Evolutionary conservation across 2,888 invertebrate species (phyloP), one percentile per base, ranked within the genome.

Genomic region (Acronicta leporina): DNA sequence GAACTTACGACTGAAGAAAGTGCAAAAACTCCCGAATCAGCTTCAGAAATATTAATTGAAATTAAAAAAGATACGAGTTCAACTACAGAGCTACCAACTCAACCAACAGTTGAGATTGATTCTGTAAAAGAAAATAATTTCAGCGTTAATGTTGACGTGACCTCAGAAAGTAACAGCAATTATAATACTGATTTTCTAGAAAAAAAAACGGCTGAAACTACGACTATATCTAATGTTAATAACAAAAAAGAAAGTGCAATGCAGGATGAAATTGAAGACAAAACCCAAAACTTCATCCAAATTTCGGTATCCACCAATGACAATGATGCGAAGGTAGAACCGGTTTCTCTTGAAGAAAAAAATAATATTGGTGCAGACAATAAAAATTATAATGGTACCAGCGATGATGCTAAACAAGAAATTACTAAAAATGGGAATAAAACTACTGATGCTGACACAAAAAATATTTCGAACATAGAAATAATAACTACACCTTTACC

Each of bases 241-340:
- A 52, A 56, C 44, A 38, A n/a, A 58, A 54, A 27, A 47, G 79
- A 51, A 63, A 72, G 15, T 40, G 51, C 55, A 53, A 61, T 63
- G 55, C 57, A 41, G 35, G 62, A 60, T n/a, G 45, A 63, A 33
- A 61, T 55, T 16, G 68, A 72, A 35, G 73, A 80, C 53, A 60
- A 55, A 27, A 51, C 2, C 13, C 16, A 63, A 25, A 79, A 81
- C 13, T 83, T 80, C 54, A 70, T 83, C 8, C 77, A 86, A 64
- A 84, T 85, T 49, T 77, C 85, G 13, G 65, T 63, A 43, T 79
- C 78, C 20, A 45, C 63, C 5, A 27, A 71, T 43, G 68, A 74
- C 53, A 66, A 65, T 41, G 15, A 45, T 15, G 33, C 58, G 15
- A 71, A 60, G 15, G 14, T 40, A 44, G 63, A 71, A 48, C 9